Conservation (phyloP, 2,113 vertebrate genomes). For the Pterocles gutturalis region DNA sequence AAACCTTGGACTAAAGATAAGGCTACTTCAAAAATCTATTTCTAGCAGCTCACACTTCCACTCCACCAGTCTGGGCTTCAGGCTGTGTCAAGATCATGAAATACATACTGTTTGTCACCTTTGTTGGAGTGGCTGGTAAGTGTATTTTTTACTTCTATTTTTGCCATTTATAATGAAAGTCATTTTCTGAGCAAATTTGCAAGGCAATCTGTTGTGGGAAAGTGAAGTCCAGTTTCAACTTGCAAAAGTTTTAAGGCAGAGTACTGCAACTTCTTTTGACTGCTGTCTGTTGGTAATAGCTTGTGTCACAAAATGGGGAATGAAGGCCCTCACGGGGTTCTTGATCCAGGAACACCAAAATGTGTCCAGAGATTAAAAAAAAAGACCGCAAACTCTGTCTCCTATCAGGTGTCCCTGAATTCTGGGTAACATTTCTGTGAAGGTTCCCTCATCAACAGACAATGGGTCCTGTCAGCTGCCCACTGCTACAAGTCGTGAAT, state of each 20-base stretch:
- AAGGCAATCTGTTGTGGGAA: not conserved
- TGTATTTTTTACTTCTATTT: not conserved
- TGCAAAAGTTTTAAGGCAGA: not conserved
- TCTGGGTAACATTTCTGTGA: constrained; percentile 82
- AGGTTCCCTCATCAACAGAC: constrained; percentile 71
- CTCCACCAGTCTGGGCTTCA: no score
- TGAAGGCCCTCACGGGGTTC: not conserved
- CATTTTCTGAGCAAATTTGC: not conserved
- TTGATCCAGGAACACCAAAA: not conserved
- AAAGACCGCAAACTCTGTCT: constrained; percentile 50
- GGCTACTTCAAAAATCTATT: no score
- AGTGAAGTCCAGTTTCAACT: not conserved
- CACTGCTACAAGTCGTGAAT: constrained; percentile 86
- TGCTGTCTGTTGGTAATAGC: not conserved
- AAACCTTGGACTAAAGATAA: no score
- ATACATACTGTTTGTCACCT: not conserved
- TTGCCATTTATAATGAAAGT: not conserved
- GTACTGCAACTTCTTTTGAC: not conserved
- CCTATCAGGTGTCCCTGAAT: constrained; percentile 85
- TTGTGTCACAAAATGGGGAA: not conserved
- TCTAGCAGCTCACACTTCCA: no score
- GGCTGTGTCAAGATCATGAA: not conserved
- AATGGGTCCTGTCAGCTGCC: constrained; percentile 87
- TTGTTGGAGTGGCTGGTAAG: constrained; percentile 37
- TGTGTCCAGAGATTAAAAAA: not conserved